Evolutionary conservation across 2,113 vertebrate species (phyloP), one percentile per base, ranked within the genome.

Genomic region (Labeo rohita): DNA sequence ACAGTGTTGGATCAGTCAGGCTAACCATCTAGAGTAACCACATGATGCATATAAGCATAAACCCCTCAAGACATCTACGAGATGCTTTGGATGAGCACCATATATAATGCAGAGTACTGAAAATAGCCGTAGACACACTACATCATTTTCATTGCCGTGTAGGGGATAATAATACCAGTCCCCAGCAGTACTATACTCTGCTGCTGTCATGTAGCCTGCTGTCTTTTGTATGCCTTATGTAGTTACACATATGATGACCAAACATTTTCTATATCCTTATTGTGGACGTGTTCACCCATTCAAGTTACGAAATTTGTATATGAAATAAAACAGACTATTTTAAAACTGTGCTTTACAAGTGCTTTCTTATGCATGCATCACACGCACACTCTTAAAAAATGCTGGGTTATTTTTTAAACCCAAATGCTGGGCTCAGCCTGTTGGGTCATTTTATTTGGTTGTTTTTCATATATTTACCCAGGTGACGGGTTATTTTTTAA

Each of bases 291-390:
- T 92, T 87, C 85, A 88, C 89, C 74, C 82, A 73, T 72, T 7
- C 50, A 23, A 77, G 90, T 92, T 93, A 89, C 90, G 85, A 93
- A 84, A 92, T 93, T 93, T 92, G 92, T 94, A 94, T 92, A 93
- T 92, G 87, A 92, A 95, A 95, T 94, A 93, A 95, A 93, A 70
- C 91, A 92, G 61, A 80, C 84, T 87, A 91, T 89, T 95, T 94
- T 92, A 94, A 95, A 94, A 91, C 84, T 78, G 56, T 6, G n/a
- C n/a, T n/a, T n/a, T n/a, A 21, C 74, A 45, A 43, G 11, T 8
- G 7, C n/a, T 83, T 83, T 54, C 74, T 86, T 77, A 84, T 15
- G 66, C 7, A 63, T 56, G 49, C 74, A 36, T 54, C 12, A 7
- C 47, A 21, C 6, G 1, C 49, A 74, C 23, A 43, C 72, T 74